These are phyloP conservation scores for Pseudoatta argentina DNA, from an alignment of 1,140 invertebrate genomes.

Conservation along the genomic window DNA sequence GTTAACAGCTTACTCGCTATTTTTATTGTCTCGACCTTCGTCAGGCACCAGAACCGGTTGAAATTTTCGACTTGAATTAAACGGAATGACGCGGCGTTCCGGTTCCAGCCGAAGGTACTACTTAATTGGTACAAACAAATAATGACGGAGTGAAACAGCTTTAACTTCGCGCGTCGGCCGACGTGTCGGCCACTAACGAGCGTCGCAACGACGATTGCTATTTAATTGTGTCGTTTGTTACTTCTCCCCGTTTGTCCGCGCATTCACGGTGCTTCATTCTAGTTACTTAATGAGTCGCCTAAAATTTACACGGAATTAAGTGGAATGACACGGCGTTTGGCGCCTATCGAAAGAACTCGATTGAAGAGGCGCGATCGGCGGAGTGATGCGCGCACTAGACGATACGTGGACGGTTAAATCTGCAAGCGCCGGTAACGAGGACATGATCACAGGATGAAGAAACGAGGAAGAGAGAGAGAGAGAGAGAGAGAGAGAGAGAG, in stretches of 20 bases:
- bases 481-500: background rate
- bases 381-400: conserved; percentile 48
- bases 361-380: conserved; percentile 55
- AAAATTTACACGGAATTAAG: conserved; percentile 66
- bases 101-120: conserved; percentile 62
- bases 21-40: conserved; percentile 61
- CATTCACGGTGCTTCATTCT: conserved; percentile 55
- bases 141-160: conserved; percentile 64
- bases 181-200: conserved; percentile 62
- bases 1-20: conserved; percentile 53
- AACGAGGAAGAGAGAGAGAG: background rate
- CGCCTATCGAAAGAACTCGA: conserved; percentile 58
- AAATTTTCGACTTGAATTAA: conserved; percentile 65
- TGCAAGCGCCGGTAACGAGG: conserved; percentile 55
- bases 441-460: conserved; percentile 32
- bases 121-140: conserved; percentile 65
- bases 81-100: conserved; percentile 63
- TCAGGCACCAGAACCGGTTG: conserved; percentile 60
- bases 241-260: conserved; percentile 57
- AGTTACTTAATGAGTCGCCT: conserved; percentile 64
- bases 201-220: conserved; percentile 62
- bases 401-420: conserved; percentile 49
- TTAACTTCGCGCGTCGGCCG: conserved; percentile 60
- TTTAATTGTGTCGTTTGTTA: conserved; percentile 65
- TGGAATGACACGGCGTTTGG: conserved; percentile 59